A percentile compares a stretch with the other conserved stretches of the same genome.
phyloP scores from a whole-genome alignment of 2,797 vertebrate species.

The Clangula hyemalis region DNA sequence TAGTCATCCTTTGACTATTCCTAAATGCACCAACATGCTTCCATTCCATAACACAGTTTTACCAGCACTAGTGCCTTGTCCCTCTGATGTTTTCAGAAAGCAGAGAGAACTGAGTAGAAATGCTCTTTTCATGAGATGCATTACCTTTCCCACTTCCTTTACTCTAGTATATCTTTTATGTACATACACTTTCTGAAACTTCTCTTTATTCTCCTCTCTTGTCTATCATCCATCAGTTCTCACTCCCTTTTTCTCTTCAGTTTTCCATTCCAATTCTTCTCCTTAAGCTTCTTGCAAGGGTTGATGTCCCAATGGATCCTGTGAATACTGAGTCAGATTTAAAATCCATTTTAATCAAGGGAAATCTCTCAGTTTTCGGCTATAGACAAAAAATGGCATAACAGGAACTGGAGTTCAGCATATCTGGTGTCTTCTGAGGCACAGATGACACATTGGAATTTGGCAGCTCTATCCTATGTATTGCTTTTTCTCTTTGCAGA shows the following conservation, averaged over 20 bases:
- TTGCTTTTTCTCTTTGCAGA: not conserved
- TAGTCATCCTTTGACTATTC: not conserved
- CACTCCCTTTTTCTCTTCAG: not conserved
- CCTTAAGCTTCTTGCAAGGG: not conserved
- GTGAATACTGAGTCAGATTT: not conserved
- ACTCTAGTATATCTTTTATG: not conserved
- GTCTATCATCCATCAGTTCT: not conserved
- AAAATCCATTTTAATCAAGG: not conserved
- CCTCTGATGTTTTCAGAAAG: not conserved
- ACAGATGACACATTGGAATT: not conserved
- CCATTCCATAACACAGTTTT: not conserved
- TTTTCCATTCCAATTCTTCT: not conserved
- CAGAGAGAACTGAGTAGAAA: not conserved
- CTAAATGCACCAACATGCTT: not conserved
- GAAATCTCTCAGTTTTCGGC: not conserved
- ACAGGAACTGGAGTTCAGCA: not conserved
- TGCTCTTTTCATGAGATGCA: not conserved
- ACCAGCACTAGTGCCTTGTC: not conserved
- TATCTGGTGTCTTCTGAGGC: conserved; percentile 1
- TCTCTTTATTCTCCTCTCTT: accelerated
- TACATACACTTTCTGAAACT: not conserved
- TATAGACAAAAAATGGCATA: not conserved
- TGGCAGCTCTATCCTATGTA: not conserved
- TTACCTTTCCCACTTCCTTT: not conserved
- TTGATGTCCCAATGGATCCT: not conserved